Conservation (phyloP, 2,888 invertebrate genomes). For the Agonopterix heracliana region DNA sequence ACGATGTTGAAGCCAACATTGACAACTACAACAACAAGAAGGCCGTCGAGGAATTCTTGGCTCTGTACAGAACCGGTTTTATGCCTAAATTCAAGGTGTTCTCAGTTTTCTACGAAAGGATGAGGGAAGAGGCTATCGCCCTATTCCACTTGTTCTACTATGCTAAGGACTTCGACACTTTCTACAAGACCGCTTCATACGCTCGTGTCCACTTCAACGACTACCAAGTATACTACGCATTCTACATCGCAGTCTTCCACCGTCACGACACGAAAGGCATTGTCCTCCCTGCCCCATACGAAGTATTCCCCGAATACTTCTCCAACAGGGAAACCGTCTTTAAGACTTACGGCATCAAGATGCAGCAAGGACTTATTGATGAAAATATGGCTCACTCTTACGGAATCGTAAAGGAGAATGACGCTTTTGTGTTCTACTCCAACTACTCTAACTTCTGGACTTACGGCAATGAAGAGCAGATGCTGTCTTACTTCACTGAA, state of each 20-base stretch:
- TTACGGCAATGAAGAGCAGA: conserved; percentile 75
- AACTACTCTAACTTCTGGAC: conserved; percentile 75
- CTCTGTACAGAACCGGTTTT: conserved; percentile 56
- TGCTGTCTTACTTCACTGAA: conserved; percentile 81
- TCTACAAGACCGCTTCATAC: conserved; percentile 76
- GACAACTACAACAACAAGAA: conserved; percentile 56
- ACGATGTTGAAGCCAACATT: conserved; percentile 48
- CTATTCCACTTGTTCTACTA: conserved; percentile 76
- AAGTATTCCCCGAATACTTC: conserved; percentile 80
- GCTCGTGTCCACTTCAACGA: conserved; percentile 77
- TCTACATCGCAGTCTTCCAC: conserved; percentile 76
- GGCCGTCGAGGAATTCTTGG: conserved; percentile 59
- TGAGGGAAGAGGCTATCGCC: conserved; percentile 65
- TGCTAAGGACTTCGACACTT: conserved; percentile 77
- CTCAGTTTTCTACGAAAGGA: conserved; percentile 63
- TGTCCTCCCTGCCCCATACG: conserved; percentile 81
- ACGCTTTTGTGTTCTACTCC: conserved; percentile 67
- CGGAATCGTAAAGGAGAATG: conserved; percentile 54
- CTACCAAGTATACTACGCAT: conserved; percentile 77
- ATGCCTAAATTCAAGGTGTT: conserved; percentile 66
- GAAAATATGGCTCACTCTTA: conserved; percentile 71
- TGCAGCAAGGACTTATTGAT: conserved; percentile 76
- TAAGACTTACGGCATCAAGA: conserved; percentile 69
- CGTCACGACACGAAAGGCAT: conserved; percentile 75
- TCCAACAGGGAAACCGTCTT: conserved; percentile 58